These are phyloP conservation scores for Drosophila sp. DNA, from an alignment of 1,140 invertebrate genomes.

Conservation along the genomic window DNA sequence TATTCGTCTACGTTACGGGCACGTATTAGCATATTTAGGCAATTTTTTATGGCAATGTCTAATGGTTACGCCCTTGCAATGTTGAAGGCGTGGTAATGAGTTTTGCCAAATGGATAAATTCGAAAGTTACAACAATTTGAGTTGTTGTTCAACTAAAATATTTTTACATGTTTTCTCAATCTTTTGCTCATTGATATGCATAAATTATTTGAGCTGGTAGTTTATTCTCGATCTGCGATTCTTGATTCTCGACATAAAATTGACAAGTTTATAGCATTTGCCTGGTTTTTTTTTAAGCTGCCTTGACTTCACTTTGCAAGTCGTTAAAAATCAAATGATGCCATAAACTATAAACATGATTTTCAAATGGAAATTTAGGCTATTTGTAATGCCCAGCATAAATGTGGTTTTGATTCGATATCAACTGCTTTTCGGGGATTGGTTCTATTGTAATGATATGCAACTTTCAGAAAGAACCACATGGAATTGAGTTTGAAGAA, in stretches of 20 bases:
- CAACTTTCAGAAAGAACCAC: background rate
- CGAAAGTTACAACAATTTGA: conserved; percentile 57
- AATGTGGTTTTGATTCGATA: conserved; percentile 13
- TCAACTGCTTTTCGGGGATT: conserved; percentile 40
- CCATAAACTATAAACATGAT: conserved; percentile 62
- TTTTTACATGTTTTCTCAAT: conserved; percentile 29
- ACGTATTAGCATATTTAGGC: conserved; percentile 66
- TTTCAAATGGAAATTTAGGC: conserved; percentile 37
- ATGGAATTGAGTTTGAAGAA: conserved; percentile 12
- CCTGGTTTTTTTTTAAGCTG: conserved; percentile 35
- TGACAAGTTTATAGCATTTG: conserved; percentile 64
- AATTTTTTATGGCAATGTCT: conserved; percentile 48
- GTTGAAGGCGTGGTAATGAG: conserved; percentile 66
- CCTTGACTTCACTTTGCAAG: conserved; percentile 33
- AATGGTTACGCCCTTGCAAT: background rate
- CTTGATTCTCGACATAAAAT: conserved; percentile 55
- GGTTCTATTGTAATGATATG: conserved; percentile 33
- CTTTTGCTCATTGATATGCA: conserved; percentile 67
- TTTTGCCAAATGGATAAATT: conserved; percentile 58
- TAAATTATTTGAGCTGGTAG: conserved; percentile 61
- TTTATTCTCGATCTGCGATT: conserved; percentile 2
- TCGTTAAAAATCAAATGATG: conserved; percentile 69
- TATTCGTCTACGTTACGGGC: conserved; percentile 3
- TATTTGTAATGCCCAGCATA: conserved; percentile 38
- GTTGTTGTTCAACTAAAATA: conserved; percentile 1